Evolutionary conservation across 2,888 invertebrate species (phyloP).

Genomic region (Parascotia fuliginaria): DNA sequence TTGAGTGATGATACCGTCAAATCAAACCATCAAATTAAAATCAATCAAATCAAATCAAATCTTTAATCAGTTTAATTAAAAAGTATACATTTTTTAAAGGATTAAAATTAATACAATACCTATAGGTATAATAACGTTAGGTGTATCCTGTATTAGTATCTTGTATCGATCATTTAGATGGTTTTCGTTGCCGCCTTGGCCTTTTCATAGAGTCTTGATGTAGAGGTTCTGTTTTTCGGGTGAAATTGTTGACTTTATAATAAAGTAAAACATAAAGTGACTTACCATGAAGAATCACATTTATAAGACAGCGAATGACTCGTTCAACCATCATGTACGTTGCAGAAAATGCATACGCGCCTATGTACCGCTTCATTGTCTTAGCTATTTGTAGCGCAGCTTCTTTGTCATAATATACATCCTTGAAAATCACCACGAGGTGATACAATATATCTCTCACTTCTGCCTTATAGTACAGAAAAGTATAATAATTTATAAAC

Average conservation of each 20-base stretch:
- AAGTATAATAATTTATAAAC: neutral
- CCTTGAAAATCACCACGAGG: slow-evolving; percentile 27
- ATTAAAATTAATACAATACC: too few species aligned
- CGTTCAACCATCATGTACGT: neutral
- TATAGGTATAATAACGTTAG: too few species aligned
- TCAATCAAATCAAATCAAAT: too few species aligned
- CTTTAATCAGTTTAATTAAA: too few species aligned
- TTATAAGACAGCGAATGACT: neutral
- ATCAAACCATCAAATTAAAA: too few species aligned
- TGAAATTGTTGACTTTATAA: too few species aligned
- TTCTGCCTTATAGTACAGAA: slow-evolving; percentile 2
- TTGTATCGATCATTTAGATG: neutral
- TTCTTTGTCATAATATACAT: slow-evolving; percentile 22
- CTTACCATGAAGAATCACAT: neutral
- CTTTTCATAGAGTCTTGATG: too few species aligned
- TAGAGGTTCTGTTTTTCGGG: too few species aligned
- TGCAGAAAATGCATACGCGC: neutral
- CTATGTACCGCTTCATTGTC: slow-evolving; percentile 28
- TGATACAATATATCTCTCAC: slow-evolving; percentile 26
- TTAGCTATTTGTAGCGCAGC: slow-evolving; percentile 30
- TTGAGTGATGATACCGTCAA: too few species aligned
- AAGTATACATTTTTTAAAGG: too few species aligned
- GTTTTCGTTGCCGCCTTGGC: too few species aligned
- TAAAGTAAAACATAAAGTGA: neutral
- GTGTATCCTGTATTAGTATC: too few species aligned